phyloP scores from a whole-genome alignment of 2,888 invertebrate genomes.

The Acheta domesticus region DNA sequence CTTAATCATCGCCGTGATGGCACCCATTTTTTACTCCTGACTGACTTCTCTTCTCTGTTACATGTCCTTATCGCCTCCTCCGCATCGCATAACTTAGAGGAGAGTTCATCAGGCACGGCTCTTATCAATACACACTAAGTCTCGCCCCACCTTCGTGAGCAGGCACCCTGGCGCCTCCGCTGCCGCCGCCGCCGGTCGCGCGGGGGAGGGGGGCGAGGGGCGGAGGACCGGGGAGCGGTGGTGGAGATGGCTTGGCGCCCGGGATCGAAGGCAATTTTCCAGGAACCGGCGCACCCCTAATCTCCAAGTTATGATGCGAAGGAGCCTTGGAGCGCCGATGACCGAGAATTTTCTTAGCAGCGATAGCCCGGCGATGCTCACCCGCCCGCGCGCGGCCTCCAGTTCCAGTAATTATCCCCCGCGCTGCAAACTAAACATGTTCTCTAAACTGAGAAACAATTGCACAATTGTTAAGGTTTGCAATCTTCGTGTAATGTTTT shows the following conservation, averaged over 20 bases:
- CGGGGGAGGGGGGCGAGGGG: not conserved
- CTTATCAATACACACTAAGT: constrained; percentile 2
- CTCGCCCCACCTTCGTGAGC: not conserved
- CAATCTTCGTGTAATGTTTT: too few species aligned
- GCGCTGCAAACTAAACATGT: too few species aligned
- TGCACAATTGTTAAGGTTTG: too few species aligned
- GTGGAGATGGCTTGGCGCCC: too few species aligned
- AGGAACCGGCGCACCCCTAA: constrained; percentile 7
- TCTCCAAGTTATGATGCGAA: not conserved
- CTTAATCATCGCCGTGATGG: not conserved
- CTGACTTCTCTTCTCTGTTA: not conserved
- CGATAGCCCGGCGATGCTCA: too few species aligned
- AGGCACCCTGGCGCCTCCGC: not conserved
- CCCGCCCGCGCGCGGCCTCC: too few species aligned
- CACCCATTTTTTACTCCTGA: not conserved
- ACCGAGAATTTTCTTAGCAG: not conserved
- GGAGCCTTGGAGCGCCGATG: not conserved
- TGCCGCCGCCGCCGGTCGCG: not conserved
- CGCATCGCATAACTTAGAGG: not conserved
- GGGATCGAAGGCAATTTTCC: constrained; percentile 11
- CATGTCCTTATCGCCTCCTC: not conserved
- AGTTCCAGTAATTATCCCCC: too few species aligned
- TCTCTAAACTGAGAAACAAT: too few species aligned
- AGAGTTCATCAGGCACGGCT: constrained; percentile 1
- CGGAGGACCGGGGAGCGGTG: not conserved